phyloP scores from a whole-genome alignment of 2,888 invertebrate genomes.

The Caenorhabditis sp. region DNA sequence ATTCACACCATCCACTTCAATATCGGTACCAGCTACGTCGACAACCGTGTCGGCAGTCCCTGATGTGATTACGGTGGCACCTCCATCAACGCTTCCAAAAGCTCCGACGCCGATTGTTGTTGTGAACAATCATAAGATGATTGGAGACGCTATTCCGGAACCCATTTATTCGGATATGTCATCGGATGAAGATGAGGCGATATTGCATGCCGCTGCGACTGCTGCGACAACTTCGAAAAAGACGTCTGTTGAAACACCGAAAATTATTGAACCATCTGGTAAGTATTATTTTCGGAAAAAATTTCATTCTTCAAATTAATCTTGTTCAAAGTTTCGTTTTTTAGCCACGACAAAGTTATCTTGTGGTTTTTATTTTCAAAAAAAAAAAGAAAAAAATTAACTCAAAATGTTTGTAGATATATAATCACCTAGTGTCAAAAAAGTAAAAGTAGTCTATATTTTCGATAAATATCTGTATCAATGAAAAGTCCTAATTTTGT shows the following conservation, averaged over 20 bases:
- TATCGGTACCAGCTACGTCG: not conserved
- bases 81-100: not conserved
- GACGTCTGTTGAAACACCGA: not conserved
- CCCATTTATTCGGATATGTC: conserved; percentile 5
- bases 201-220: not conserved
- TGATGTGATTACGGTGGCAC: not conserved
- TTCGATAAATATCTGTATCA: too few species aligned
- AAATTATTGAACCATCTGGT: not conserved
- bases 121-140: not conserved
- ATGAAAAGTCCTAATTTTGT: too few species aligned
- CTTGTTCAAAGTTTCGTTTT: too few species aligned
- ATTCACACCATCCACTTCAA: not conserved
- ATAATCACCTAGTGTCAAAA: too few species aligned
- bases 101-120: not conserved
- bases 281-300: not conserved
- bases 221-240: not conserved
- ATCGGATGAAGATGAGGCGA: conserved; percentile 4
- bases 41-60: not conserved
- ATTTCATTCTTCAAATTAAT: too few species aligned
- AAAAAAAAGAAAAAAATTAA: too few species aligned
- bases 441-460: too few species aligned
- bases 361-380: too few species aligned
- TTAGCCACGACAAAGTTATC: too few species aligned
- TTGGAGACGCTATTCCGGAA: not conserved
- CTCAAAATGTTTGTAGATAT: too few species aligned